A percentile compares a stretch with the other conserved stretches of the same genome.
Conservation (phyloP, 2,888 invertebrate species). For the Sphinx pinastri region DNA sequence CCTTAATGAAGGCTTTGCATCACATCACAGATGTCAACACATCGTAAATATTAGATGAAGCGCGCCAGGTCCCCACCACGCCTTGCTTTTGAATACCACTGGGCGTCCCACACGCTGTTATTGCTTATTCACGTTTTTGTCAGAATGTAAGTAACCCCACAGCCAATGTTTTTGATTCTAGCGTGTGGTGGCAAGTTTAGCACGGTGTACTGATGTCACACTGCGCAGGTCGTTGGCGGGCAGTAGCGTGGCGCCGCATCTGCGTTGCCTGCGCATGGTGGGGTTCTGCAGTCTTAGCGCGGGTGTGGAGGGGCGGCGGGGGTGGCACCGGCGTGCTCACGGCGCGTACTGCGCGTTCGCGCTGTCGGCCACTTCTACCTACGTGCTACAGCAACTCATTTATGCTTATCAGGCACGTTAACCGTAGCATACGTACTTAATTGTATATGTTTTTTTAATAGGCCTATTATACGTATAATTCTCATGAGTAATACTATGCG, state of each 20-base stretch:
- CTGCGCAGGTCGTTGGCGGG: slow-evolving; percentile 38
- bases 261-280: slow-evolving; percentile 45
- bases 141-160: not conserved
- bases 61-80: not conserved
- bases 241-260: slow-evolving; percentile 47
- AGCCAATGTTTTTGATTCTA: not conserved
- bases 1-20: not conserved
- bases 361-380: slow-evolving; percentile 48
- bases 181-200: too few species aligned
- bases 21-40: slow-evolving; percentile 12
- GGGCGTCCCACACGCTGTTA: not conserved
- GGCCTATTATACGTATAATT: not conserved
- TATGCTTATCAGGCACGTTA: slow-evolving; percentile 55
- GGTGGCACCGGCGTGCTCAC: slow-evolving; percentile 8
- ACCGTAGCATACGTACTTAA: too few species aligned
- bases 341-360: slow-evolving; percentile 49
- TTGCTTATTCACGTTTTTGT: too few species aligned
- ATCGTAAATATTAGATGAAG: not conserved
- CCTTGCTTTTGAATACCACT: not conserved
- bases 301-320: not conserved
- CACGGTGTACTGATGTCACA: not conserved
- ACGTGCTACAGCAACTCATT: slow-evolving; percentile 56
- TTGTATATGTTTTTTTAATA: not conserved
- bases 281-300: slow-evolving; percentile 44
- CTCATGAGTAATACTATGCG: not conserved